Evolutionary conservation across 1,140 invertebrate genomes (phyloP), one percentile per base, ranked within the genome.

Genomic region (Globodera rostochiensis): DNA sequence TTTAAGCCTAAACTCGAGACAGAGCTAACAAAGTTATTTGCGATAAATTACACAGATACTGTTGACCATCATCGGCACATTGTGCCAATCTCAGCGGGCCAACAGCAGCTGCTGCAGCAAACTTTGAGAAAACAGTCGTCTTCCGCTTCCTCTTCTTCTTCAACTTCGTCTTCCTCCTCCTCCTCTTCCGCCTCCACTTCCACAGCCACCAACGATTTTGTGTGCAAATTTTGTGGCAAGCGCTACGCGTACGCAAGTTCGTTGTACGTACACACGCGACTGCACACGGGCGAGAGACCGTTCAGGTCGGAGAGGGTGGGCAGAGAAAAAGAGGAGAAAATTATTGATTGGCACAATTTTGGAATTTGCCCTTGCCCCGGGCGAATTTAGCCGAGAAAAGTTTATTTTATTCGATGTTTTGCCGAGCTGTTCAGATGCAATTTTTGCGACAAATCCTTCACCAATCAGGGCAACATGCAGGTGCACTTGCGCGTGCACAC

Each of bases 401-500:
- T 47, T 21, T 47, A 19, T 15, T 71, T 83, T 8, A 85, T 36
- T 11, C 15, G 25, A 53, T 21, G 74, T 77, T 21, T 7, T 13
- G 46, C 74, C 70, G 74, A 83, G 90, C 91, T 92, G 92, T 77
- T 73, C 77, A 84, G 90, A 90, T 92, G 92, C 84, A 90, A 91
- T 79, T 88, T 91, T 47, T 92, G 92, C 84, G 88, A 89, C 69
- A 92, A 92, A 85, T 90, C 90, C 66, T 92, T 92, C 85, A 92
- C 92, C 78, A 87, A 92, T 46, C 92, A 92, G 86, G 92, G 92
- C 78, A 89, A 86, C 78, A 90, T 84, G 85, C 86, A 82, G 80
- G 94, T 88, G 36, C 95, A 97, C 89, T 92, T 95, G 85, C 93
- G 95, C 75, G 95, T 94, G 46, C 95, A 97, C 90, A 94, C 94